These are phyloP conservation scores for Tiliacea citrago DNA, from an alignment of 2,888 invertebrate species.

Conservation along the genomic window DNA sequence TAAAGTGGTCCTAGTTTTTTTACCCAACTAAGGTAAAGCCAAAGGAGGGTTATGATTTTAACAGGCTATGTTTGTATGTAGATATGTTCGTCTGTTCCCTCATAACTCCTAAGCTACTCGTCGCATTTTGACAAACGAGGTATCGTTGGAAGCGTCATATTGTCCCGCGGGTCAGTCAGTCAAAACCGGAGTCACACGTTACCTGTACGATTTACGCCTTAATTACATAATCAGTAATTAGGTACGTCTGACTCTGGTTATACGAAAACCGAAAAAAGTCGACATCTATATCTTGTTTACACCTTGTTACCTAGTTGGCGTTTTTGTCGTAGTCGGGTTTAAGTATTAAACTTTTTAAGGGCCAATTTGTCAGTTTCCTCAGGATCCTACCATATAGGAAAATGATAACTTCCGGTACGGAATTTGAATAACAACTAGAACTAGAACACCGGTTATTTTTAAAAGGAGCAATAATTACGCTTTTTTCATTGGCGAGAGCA, in stretches of 20 bases:
- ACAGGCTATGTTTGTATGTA: neutral
- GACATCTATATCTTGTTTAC: neutral
- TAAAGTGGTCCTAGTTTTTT: neutral
- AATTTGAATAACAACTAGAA: neutral
- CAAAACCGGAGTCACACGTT: neutral
- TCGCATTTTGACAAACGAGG: no score
- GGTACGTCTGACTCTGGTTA: no score
- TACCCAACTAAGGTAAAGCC: neutral
- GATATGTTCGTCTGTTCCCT: neutral
- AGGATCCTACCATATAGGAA: neutral
- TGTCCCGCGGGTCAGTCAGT: neutral
- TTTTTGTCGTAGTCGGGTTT: neutral
- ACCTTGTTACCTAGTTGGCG: neutral
- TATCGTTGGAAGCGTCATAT: neutral
- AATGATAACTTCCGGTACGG: neutral
- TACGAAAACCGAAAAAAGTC: neutral
- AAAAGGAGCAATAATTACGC: neutral
- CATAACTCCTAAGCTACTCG: neutral
- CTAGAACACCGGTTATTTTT: neutral
- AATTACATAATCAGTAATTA: neutral
- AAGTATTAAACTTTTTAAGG: neutral
- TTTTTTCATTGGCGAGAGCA: neutral
- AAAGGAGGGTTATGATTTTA: neutral
- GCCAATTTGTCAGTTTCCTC: neutral
- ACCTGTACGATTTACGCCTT: neutral